Evolutionary conservation across 1,140 invertebrate genomes (phyloP).

Genomic region (Lepidurus arcticus): DNA sequence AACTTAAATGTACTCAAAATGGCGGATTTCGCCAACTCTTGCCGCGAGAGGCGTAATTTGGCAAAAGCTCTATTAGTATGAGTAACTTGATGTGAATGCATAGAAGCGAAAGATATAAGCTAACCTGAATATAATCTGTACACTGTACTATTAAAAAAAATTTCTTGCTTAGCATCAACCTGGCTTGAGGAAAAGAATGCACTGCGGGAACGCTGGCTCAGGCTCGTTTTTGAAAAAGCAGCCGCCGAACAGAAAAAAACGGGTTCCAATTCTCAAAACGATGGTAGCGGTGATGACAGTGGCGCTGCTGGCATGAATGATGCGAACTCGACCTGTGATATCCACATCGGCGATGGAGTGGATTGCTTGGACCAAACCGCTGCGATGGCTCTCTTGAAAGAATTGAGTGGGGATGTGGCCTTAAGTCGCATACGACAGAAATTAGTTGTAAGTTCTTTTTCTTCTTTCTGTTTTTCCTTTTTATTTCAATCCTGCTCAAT

Average conservation of each 20-base stretch:
- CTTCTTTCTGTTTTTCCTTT: neutral
- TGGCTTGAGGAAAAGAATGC: constrained; percentile 47
- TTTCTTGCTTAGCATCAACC: constrained; percentile 38
- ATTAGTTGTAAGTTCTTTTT: constrained; percentile 38
- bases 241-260: constrained; percentile 42
- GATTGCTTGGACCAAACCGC: constrained; percentile 50
- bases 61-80: too few species aligned
- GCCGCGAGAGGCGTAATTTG: too few species aligned
- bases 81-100: too few species aligned
- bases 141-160: neutral
- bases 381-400: constrained; percentile 51
- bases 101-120: too few species aligned
- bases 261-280: neutral
- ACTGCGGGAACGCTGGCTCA: constrained; percentile 52
- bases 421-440: constrained; percentile 49
- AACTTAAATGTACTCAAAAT: too few species aligned
- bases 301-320: neutral
- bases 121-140: neutral
- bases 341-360: constrained; percentile 40
- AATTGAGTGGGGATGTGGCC: constrained; percentile 49
- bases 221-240: constrained; percentile 51
- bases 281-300: neutral
- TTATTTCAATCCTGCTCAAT: neutral
- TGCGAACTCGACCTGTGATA: constrained; percentile 23
- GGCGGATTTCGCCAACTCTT: too few species aligned